phyloP scores from a whole-genome alignment of 2,888 invertebrate species.

The Perizoma flavofasciatum region DNA sequence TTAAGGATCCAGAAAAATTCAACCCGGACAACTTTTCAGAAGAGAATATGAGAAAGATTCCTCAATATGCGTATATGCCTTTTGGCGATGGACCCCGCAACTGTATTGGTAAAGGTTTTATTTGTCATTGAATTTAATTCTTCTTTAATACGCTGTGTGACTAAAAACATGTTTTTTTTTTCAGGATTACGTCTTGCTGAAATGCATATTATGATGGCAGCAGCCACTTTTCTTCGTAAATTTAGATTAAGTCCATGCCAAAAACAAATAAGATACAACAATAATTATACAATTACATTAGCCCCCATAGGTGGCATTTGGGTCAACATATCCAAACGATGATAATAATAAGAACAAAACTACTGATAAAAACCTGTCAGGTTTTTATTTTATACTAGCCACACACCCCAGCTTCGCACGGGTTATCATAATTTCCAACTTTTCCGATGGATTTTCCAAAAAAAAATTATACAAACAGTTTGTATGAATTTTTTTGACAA shows the following conservation, averaged over 20 bases:
- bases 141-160: neutral
- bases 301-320: constrained; percentile 27
- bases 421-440: too few species aligned
- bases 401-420: too few species aligned
- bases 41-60: constrained; percentile 35
- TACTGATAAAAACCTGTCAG: too few species aligned
- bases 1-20: constrained; percentile 47
- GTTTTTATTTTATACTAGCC: too few species aligned
- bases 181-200: constrained; percentile 50
- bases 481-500: too few species aligned
- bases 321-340: constrained; percentile 24
- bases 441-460: too few species aligned
- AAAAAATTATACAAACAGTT: too few species aligned
- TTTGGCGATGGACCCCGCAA: constrained; percentile 47
- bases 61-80: constrained; percentile 40
- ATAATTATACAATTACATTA: constrained; percentile 12
- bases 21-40: constrained; percentile 50
- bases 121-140: too few species aligned
- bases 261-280: constrained; percentile 21
- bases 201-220: constrained; percentile 43
- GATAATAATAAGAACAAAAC: neutral
- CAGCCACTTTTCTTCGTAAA: constrained; percentile 45
- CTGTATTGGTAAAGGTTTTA: constrained; percentile 47
- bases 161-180: constrained; percentile 7
- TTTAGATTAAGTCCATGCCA: constrained; percentile 32